Base-by-base conservation (phyloP, 2,888 invertebrate species). In the Caenorhabditis uteleia region DNA sequence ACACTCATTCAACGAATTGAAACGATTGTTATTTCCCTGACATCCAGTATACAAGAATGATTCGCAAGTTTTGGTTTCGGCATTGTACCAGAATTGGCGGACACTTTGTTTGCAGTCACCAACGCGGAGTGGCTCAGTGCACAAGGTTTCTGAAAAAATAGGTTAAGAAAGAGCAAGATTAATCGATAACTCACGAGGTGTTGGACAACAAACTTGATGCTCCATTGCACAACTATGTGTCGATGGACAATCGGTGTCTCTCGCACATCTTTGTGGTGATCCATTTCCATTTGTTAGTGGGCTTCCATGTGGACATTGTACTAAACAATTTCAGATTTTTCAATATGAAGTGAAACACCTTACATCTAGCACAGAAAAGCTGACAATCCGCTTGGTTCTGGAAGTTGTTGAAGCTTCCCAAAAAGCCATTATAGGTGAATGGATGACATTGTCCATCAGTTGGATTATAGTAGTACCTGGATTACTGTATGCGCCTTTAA, bases 351-450 rank as follows among this genome's bases (percentile, higher is more conserved):
- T 38, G 38, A 31, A 31, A 34, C 20, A 31, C 47, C 65, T 54
- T 18, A 75, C 75, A 53, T 65, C 68, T 62, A n/a, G 71, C 69
- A 45, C 75, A 75, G 46, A 73, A 75, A 2, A 62, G 42, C 43
- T 75, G 75, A 50, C 75, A 75, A 55, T 75, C 75, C 14, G 70
- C 70, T 26, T 70, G 68, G 46, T 69, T 71, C 36, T 65, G 60
- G 65, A 75, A 75, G 42, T 75, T 75, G 53, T 75, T 75, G 58
- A 74, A 75, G 46, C 70, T 75, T 39, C 75, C 75, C 16, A 75
- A 39, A 44, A 73, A 75, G 14, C 75, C 75, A 38, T 69, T 68
- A 55, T 67, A 75, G 7, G 73, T 73, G 47, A 75, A 75, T 3
- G 69, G 68, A 46, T 75, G 73, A 36, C 75, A 75, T 21, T 73